phyloP scores from a whole-genome alignment of 2,888 invertebrate species.

The Julus scandinavius region DNA sequence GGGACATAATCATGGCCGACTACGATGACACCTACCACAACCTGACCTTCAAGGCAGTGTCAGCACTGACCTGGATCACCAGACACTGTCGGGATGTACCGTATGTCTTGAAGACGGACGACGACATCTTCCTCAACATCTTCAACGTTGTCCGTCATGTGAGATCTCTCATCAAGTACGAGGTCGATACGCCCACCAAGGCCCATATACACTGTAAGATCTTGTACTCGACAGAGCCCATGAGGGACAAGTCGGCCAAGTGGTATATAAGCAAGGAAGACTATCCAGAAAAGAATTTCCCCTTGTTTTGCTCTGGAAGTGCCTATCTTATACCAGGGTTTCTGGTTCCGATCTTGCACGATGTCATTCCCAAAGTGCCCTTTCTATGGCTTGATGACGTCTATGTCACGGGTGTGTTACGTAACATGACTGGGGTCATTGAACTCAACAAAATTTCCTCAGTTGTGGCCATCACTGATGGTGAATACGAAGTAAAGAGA shows the following conservation, averaged over 20 bases:
- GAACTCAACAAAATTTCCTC: slow-evolving; percentile 11
- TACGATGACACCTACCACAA: slow-evolving; percentile 26
- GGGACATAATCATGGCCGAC: slow-evolving; percentile 22
- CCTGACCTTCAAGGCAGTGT: neutral
- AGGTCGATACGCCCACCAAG: neutral
- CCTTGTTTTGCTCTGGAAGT: slow-evolving; percentile 25
- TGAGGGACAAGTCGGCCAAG: neutral
- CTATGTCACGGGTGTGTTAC: neutral
- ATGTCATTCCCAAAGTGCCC: neutral
- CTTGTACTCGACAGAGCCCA: neutral
- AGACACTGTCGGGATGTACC: neutral
- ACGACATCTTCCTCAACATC: slow-evolving; percentile 37
- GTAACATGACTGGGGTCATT: neutral
- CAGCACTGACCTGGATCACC: slow-evolving; percentile 30
- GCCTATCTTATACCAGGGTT: neutral
- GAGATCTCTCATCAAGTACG: neutral
- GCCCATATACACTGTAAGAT: neutral
- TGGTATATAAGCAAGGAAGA: slow-evolving; percentile 36
- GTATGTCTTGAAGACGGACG: slow-evolving; percentile 14
- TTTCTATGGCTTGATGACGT: slow-evolving; percentile 47
- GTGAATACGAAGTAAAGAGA: neutral
- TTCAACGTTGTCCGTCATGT: slow-evolving; percentile 23
- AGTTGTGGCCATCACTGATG: slow-evolving; percentile 8
- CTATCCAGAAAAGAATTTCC: neutral
- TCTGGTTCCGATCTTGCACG: neutral